Base-by-base conservation (phyloP, 2,113 vertebrate genomes). In the Toxotes chatareus region DNA sequence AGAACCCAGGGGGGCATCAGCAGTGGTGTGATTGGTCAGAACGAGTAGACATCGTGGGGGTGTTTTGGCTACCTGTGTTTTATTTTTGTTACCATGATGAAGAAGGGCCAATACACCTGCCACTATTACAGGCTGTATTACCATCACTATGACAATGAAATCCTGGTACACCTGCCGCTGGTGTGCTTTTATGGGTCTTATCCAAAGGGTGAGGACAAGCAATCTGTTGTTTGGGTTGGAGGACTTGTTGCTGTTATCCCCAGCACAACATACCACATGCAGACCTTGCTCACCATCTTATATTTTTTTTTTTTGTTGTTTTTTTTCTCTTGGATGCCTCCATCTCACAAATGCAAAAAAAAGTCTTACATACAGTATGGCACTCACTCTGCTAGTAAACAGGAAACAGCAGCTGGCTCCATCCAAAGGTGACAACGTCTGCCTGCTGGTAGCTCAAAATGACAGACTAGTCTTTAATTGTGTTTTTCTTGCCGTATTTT, bases 251-350 rank as follows among this genome's bases (percentile, higher is more conserved):
- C 19, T 53, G 49, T 47, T 47, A 47, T 47, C 65, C 61, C 65
- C 61, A 76, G 49, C 40, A 81, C 61, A 85, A 79, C 74, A 75
- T 76, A 79, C 63, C 59, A 75, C 82, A 85, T 73, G 80, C 72
- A 69, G 49, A 46, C 53, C 84, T 38, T 69, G 34, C 64, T 80
- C 11, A 46, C 4, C 44, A 46, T 14, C 27, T 27, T 27, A 27
- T 27, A 1, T 27, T 27, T 27, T 27, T 27, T 27, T 27, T 13
- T 44, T 7, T 63, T 55, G 1, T 17, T 67, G 36, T 62, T n/a
- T 42, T 34, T 23, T 76, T 56, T 67, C 13, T 82, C 72, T 47
- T 62, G 34, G 69, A 51, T 23, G 5, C 49, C 63, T 79, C 31
- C 51, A 38, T 31, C 66, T 76, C 13, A 14, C 55, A 82, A 63